A percentile compares a stretch with the other conserved stretches of the same genome.
Conservation (phyloP, 2,888 invertebrate genomes). For the Lymantria dispar region DNA sequence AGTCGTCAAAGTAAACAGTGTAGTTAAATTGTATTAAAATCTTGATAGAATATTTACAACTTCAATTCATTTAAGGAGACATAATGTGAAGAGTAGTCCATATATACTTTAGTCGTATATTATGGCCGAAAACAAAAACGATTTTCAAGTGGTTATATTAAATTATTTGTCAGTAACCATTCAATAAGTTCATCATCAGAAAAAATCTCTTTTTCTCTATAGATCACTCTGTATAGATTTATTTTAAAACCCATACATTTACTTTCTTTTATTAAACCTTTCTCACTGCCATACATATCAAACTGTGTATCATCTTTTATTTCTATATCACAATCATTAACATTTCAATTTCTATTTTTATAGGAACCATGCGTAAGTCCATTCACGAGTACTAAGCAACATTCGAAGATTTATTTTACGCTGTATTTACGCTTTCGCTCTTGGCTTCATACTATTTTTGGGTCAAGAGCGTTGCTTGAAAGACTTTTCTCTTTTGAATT, state of each 20-base stretch:
- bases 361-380: slow-evolving; percentile 83
- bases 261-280: neutral
- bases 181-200: neutral
- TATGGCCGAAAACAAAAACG: neutral
- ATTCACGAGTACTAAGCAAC: slow-evolving; percentile 65
- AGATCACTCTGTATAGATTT: no score
- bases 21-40: neutral
- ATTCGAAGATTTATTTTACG: slow-evolving; percentile 47
- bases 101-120: no score
- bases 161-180: neutral
- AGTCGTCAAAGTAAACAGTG: neutral
- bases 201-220: neutral
- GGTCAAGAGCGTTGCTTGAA: slow-evolving; percentile 56
- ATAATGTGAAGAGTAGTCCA: no score
- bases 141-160: neutral
- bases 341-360: slow-evolving; percentile 70
- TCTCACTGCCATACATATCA: neutral
- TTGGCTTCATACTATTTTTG: slow-evolving; percentile 49
- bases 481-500: slow-evolving; percentile 38
- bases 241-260: neutral
- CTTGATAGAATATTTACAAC: no score
- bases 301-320: slow-evolving; percentile 4
- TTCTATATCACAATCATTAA: slow-evolving; percentile 40
- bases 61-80: no score
- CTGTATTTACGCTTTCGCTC: slow-evolving; percentile 70